Evolutionary conservation across 1,140 invertebrate species (phyloP).

Genomic region (Diorhabda carinulata): DNA sequence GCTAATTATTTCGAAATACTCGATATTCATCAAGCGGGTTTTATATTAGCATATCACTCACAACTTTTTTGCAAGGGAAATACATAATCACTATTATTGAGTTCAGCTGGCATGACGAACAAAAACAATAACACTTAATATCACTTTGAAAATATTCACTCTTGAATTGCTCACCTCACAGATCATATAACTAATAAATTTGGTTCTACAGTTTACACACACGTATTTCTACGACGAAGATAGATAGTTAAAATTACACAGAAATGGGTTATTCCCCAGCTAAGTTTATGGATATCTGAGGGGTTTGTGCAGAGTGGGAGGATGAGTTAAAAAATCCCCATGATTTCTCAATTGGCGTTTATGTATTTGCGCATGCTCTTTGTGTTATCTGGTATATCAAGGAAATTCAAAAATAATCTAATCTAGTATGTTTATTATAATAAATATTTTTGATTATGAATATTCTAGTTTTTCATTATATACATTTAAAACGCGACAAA

Average conservation of each 20-base stretch:
- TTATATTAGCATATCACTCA: too few relatives aligned
- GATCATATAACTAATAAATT: too few relatives aligned
- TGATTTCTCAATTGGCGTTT: not conserved
- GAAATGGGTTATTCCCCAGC: constrained; percentile 27
- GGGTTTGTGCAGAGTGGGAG: constrained; percentile 18
- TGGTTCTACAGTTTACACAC: too few relatives aligned
- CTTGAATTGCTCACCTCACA: not conserved
- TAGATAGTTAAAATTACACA: not conserved
- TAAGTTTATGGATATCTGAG: constrained; percentile 5
- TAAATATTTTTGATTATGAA: too few relatives aligned
- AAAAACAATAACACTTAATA: not conserved
- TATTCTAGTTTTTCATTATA: too few relatives aligned
- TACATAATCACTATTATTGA: not conserved
- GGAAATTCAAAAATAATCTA: not conserved
- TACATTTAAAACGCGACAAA: too few relatives aligned
- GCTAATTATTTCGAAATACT: too few relatives aligned
- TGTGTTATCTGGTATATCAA: not conserved
- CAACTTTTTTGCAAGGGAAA: not conserved
- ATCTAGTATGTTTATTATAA: constrained; percentile 27
- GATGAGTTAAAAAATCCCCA: constrained; percentile 25
- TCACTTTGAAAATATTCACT: not conserved
- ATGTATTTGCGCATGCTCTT: constrained; percentile 9
- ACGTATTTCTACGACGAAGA: not conserved
- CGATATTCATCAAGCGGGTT: too few relatives aligned
- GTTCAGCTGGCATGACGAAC: not conserved